phyloP scores from a whole-genome alignment of 2,888 invertebrate species.

The Steromphala cineraria region DNA sequence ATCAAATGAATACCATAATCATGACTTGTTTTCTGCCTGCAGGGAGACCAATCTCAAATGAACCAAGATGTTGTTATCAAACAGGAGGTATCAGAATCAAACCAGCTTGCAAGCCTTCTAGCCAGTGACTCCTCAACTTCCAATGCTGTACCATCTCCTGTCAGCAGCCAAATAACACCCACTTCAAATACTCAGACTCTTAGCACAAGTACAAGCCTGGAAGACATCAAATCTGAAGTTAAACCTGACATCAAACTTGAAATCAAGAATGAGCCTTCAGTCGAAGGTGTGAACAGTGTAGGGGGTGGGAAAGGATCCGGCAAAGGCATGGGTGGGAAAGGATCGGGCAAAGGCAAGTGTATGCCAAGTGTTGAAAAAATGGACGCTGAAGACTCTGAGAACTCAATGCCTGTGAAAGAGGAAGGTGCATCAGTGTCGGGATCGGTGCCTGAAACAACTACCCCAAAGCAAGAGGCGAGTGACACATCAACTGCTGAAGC shows the following conservation, averaged over 20 bases:
- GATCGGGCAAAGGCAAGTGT: slow-evolving; percentile 14
- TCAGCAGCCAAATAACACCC: slow-evolving; percentile 6
- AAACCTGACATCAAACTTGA: slow-evolving; percentile 58
- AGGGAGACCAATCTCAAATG: slow-evolving; percentile 27
- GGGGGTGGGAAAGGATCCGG: background rate
- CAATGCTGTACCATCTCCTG: background rate
- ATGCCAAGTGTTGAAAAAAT: slow-evolving; percentile 15
- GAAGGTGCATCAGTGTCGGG: background rate
- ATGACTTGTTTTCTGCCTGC: background rate
- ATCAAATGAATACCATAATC: no score
- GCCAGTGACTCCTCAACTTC: slow-evolving; percentile 8
- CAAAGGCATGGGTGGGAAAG: background rate
- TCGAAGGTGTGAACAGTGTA: slow-evolving; percentile 14
- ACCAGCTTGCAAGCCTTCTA: slow-evolving; percentile 39
- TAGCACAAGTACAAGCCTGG: slow-evolving; percentile 10
- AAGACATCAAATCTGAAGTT: slow-evolving; percentile 53
- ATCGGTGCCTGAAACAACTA: background rate
- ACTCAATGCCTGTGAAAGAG: slow-evolving; percentile 33
- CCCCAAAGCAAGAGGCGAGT: slow-evolving; percentile 4
- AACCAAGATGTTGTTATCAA: slow-evolving; percentile 22
- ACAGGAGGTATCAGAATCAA: slow-evolving; percentile 30
- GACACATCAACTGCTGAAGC: slow-evolving; percentile 7
- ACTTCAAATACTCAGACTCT: slow-evolving; percentile 24
- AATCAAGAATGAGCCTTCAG: slow-evolving; percentile 47
- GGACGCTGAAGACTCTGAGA: slow-evolving; percentile 11